Conservation (phyloP, 2,888 invertebrate genomes). For the Melitaea athalia region DNA sequence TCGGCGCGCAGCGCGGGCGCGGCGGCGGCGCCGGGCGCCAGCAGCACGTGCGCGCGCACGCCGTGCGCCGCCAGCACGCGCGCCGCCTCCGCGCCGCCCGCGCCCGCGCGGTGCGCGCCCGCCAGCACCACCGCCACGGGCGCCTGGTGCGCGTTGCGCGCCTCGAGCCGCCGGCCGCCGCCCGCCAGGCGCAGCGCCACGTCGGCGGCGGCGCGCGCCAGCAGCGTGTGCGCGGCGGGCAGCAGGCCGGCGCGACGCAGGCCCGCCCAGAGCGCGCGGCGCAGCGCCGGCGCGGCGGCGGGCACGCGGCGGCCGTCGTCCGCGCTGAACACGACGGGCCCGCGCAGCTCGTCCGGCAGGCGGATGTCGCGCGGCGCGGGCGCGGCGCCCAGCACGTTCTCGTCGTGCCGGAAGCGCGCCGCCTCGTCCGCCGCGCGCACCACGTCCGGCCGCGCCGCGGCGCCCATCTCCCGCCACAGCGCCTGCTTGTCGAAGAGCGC, state of each 20-base stretch:
- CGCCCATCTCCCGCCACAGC: constrained; percentile 68
- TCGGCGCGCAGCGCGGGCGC: constrained; percentile 71
- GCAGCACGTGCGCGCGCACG: constrained; percentile 71
- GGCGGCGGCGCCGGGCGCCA: constrained; percentile 40
- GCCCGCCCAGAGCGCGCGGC: constrained; percentile 85
- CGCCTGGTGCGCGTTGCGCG: constrained; percentile 94
- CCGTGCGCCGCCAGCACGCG: constrained; percentile 91
- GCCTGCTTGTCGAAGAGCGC: constrained; percentile 92
- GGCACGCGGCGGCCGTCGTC: constrained; percentile 93
- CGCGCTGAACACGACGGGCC: constrained; percentile 84
- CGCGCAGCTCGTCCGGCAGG: constrained; percentile 84
- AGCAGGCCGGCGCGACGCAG: constrained; percentile 77
- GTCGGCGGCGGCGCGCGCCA: constrained; percentile 92
- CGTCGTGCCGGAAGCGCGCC: constrained; percentile 88
- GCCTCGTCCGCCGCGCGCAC: constrained; percentile 65
- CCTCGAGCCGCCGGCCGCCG: constrained; percentile 91
- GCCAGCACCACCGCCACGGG: constrained; percentile 90
- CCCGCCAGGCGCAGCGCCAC: constrained; percentile 89
- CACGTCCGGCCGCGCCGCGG: constrained; percentile 61
- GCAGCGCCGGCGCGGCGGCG: constrained; percentile 85
- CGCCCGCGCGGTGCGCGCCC: constrained; percentile 84
- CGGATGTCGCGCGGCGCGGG: constrained; percentile 80
- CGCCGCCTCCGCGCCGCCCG: constrained; percentile 78
- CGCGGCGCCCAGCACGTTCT: constrained; percentile 85
- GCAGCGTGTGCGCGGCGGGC: constrained; percentile 87